Evolutionary conservation across 1,140 invertebrate species (phyloP).

Genomic region (Brachionus rotundiformis): DNA sequence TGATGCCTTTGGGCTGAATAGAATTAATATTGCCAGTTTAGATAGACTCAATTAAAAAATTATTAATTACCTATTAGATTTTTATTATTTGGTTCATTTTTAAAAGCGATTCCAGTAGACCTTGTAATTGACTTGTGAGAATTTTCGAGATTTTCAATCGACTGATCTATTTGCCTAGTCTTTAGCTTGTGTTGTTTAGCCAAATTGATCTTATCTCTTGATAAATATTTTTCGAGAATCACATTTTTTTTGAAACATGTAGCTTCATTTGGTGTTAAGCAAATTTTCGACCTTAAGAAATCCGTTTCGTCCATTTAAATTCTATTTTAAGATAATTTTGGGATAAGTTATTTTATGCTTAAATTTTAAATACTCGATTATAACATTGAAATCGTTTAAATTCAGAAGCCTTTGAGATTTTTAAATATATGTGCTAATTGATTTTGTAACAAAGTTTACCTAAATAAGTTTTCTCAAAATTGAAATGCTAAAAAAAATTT

Average conservation of each 20-base stretch:
- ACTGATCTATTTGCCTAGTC: not conserved
- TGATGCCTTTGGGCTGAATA: no score
- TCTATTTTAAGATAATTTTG: not conserved
- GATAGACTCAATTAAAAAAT: no score
- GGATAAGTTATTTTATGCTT: not conserved
- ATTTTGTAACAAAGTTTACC: not conserved
- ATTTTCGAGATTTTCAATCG: not conserved
- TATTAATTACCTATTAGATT: not conserved
- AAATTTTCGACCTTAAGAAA: not conserved
- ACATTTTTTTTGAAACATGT: not conserved
- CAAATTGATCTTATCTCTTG: not conserved
- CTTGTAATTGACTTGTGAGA: not conserved
- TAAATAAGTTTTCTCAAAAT: not conserved
- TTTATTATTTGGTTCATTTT: not conserved
- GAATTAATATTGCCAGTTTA: no score
- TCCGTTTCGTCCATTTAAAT: constrained; percentile 1
- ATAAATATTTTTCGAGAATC: not conserved
- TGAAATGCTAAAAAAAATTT: not conserved
- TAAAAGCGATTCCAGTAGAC: not conserved
- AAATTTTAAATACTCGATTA: not conserved
- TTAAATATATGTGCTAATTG: not conserved
- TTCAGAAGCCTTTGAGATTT: not conserved
- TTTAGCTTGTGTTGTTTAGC: not conserved
- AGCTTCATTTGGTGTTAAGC: not conserved
- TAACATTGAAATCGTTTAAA: not conserved